Percentiles rank a stretch among this genome's conserved stretches.
Conservation (phyloP, 2,113 vertebrate species). For the Bos indicus region DNA sequence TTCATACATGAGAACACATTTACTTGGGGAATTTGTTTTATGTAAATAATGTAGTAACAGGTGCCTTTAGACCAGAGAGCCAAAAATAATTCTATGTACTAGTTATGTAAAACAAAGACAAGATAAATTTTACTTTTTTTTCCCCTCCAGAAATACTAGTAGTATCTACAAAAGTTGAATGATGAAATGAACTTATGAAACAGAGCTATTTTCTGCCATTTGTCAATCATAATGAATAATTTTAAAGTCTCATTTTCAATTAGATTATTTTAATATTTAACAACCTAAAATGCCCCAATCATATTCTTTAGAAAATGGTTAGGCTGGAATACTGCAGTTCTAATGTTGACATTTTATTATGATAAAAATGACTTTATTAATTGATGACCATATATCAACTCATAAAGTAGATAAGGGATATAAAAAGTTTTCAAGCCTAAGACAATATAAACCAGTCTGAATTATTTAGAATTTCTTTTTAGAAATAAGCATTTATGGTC, state of each 20-base stretch:
- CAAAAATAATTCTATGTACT: background rate
- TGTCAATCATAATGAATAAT: constrained; percentile 72
- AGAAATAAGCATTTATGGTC: background rate
- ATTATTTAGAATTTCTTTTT: constrained; percentile 24
- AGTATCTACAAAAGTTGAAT: background rate
- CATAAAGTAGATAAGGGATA: constrained; percentile 53
- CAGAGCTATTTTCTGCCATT: constrained; percentile 40
- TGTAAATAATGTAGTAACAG: background rate
- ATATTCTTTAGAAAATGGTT: constrained; percentile 65
- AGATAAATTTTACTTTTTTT: constrained; percentile 11
- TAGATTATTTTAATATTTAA: constrained; percentile 72
- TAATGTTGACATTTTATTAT: constrained; percentile 69
- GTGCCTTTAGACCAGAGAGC: background rate
- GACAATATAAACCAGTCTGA: background rate
- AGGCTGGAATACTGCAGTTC: constrained; percentile 44
- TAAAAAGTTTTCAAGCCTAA: constrained; percentile 40
- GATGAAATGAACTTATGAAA: constrained; percentile 42
- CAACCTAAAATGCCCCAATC: constrained; percentile 63
- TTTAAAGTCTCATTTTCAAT: constrained; percentile 65
- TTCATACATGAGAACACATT: background rate
- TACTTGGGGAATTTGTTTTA: constrained; percentile 30
- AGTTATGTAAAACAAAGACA: constrained; percentile 9
- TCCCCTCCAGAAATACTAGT: background rate
- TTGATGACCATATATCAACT: constrained; percentile 69
- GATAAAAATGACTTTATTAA: constrained; percentile 75